Conservation (phyloP, 2,888 invertebrate species). For the Oxyteleia sp. region DNA sequence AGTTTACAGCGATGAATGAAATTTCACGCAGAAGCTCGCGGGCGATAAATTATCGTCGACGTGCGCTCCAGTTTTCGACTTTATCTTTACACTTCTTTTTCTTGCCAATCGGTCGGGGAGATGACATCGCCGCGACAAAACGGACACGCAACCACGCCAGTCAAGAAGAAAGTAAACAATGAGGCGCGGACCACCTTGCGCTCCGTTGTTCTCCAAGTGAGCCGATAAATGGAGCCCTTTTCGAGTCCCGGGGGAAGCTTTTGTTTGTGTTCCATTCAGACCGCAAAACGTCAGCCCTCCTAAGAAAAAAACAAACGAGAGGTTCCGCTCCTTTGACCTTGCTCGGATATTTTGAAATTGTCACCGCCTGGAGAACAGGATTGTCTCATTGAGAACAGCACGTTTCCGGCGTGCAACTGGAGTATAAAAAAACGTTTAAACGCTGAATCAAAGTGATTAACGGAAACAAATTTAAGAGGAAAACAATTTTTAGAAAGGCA, state of each 20-base stretch:
- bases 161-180: conserved; percentile 57
- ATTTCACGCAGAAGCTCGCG: conserved; percentile 16
- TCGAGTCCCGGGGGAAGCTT: conserved; percentile 13
- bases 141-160: conserved; percentile 45
- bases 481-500: too few species aligned
- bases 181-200: conserved; percentile 49
- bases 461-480: background rate
- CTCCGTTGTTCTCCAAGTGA: conserved; percentile 42
- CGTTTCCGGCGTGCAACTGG: conserved; percentile 18
- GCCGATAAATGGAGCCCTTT: conserved; percentile 37
- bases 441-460: background rate
- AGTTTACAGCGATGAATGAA: conserved; percentile 41
- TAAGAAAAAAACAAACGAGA: conserved; percentile 32
- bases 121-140: conserved; percentile 33
- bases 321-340: conserved; percentile 31
- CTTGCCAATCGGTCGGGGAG: conserved; percentile 5
- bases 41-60: conserved; percentile 42
- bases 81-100: conserved; percentile 37
- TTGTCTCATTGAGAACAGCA: conserved; percentile 24
- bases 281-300: conserved; percentile 26
- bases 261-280: conserved; percentile 40
- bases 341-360: conserved; percentile 32
- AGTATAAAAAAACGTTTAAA: background rate
- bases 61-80: conserved; percentile 33
- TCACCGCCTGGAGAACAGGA: conserved; percentile 25